phyloP scores from a whole-genome alignment of 1,140 invertebrate genomes.

The Leptinotarsa texana region DNA sequence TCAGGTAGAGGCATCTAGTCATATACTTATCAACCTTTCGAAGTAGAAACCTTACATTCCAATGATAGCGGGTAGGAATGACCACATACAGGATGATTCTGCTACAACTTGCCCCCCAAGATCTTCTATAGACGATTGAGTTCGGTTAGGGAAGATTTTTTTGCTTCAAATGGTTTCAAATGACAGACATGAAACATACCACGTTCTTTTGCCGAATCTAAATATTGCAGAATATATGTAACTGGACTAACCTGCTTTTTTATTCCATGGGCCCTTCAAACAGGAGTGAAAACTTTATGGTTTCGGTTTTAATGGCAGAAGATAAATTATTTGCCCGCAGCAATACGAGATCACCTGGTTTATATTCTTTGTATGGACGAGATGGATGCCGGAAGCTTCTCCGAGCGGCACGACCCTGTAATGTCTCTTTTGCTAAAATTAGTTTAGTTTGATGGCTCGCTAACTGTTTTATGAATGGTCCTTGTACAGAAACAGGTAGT shows the following conservation, averaged over 20 bases:
- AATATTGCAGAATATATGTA: constrained; percentile 17
- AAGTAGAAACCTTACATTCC: no score
- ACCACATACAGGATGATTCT: no score
- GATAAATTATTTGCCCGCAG: background rate
- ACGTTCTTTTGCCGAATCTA: constrained; percentile 14
- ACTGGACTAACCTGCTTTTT: constrained; percentile 2
- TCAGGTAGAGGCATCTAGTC: background rate
- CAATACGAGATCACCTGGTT: background rate
- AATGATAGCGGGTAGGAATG: no score
- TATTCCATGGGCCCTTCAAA: constrained; percentile 18
- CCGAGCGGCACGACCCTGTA: background rate
- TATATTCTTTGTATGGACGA: background rate
- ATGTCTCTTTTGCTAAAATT: background rate
- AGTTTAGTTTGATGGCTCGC: background rate
- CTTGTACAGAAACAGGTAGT: no score
- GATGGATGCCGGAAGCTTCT: background rate
- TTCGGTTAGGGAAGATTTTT: background rate
- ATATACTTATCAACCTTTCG: no score
- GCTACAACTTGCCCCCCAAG: background rate
- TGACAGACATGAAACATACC: constrained; percentile 11
- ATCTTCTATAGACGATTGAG: background rate
- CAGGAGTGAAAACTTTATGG: constrained; percentile 6
- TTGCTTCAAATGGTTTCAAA: background rate
- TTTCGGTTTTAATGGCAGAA: background rate
- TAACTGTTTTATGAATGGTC: no score